Evolutionary conservation across 1,140 invertebrate species (phyloP), one percentile per base, ranked within the genome.

Genomic region (Hylyphantes graminicola): DNA sequence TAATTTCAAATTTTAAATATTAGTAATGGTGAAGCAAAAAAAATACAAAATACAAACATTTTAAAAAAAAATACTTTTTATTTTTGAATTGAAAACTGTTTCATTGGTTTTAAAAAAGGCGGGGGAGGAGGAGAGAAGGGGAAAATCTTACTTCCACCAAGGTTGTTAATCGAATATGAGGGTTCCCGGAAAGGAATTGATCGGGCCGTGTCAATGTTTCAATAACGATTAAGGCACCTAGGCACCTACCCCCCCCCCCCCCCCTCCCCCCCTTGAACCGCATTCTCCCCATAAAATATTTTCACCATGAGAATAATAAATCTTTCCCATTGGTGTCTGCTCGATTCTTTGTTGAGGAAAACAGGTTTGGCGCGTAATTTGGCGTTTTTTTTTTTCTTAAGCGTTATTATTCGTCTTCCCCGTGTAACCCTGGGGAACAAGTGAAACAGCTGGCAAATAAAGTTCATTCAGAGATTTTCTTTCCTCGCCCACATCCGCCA

Each of bases 361-460:
- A 81, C 67, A 72, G 57, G 79, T 72, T 81, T 81, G 79, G 79
- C 79, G 79, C 68, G 65, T 17, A 75, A 51, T 15, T 83, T 75
- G 72, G 80, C 80, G 63, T 65, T 59, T 65, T 65, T 79, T 75
- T 57, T 57, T 17, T 19, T 65, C 51, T 65, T 77, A 4, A 12
- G 19, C 63, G 48, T 50, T 50, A 15, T 35, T 10, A 21, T 57
- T 19, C 48, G 10, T n/a, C 57, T 74, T 54, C 76, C 76, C 54
- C 72, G 54, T 35, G 77, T 65, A 80, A 70, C 77, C 77, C 77
- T 80, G 68, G 12, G 70, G 61, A 75, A 83, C 80, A 83, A 83
- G 80, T 83, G 80, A 83, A 83, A 75, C 80, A 83, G 80, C 80
- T 83, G 80, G 80, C 80, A 83, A 83, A 83, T 83, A 75, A 80